Base-by-base conservation (phyloP, 2,797 vertebrate genomes). In the Sitta carolinensis region DNA sequence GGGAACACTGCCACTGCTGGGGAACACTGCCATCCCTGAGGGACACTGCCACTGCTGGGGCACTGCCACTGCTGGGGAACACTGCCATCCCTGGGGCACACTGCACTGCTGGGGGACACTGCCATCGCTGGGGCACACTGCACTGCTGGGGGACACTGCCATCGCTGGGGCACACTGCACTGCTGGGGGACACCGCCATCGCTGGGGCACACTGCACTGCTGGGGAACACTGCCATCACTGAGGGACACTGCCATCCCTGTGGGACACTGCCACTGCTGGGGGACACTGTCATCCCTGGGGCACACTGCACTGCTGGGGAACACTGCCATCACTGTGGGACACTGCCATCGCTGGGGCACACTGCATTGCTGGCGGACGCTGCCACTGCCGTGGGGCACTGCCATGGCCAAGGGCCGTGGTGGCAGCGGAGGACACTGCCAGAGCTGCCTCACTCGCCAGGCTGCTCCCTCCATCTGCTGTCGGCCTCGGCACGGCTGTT, bases 391-490 rank as follows among this genome's bases (percentile, higher is more conserved):
- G 22, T 7, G 45, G 45, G 45, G 13, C 15, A 18, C 57, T 58
- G 57, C 34, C 34, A 58, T 7, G 18, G 19, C 18, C 43, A 20
- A 4, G 63, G 68, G 86, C 67, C 47, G 8, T 75, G 81, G 84
- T 74, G 70, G 61, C 23, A 0, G 6, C 62, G 16, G 7, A 5
- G 51, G 25, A n/a, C n/a, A 42, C 48, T 45, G 50, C 20, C 75
- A 67, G 8, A 13, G 29, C 55, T 3, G 14, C 73, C 89, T 16
- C 7, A 7, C 81, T 64, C 7, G 7, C 91, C 82, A 32, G 91
- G 25, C 79, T 95, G 94, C 34, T 90, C 50, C 50, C 66, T 92
- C 92, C 95, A 94, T 90, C 80, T 96, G 94, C 92, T 95, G 94
- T 92, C 15, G n/a, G 91, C 64, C 80, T 76, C 64, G 74, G 91